Conservation (phyloP, 2,113 vertebrate genomes). For the Zapus hudsonius region DNA sequence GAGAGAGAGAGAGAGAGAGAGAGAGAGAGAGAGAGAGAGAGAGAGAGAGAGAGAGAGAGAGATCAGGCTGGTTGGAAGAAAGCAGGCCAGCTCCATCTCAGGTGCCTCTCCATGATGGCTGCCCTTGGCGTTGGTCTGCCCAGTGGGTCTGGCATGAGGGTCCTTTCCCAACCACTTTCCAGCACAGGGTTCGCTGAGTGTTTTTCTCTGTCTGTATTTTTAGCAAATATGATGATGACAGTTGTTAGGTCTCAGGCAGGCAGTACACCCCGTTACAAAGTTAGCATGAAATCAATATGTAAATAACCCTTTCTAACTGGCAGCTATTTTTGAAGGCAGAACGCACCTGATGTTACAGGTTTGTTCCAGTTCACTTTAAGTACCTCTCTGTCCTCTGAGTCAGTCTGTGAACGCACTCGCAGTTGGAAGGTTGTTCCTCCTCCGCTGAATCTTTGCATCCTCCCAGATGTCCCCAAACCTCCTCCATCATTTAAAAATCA, state of each 20-base stretch:
- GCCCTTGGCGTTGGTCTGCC: not conserved
- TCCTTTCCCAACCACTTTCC: slow-evolving; percentile 53
- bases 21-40: no score
- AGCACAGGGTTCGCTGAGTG: slow-evolving; percentile 40
- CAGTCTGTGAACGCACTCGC: slow-evolving; percentile 38
- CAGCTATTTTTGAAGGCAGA: slow-evolving; percentile 82
- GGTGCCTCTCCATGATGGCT: not conserved
- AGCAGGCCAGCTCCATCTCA: not conserved
- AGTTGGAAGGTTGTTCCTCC: not conserved
- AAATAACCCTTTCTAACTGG: slow-evolving; percentile 81
- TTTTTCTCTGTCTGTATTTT: slow-evolving; percentile 68
- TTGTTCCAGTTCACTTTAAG: slow-evolving; percentile 82
- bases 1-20: no score
- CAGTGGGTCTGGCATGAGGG: not conserved
- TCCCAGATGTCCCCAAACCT: slow-evolving; percentile 16
- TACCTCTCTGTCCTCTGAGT: slow-evolving; percentile 77
- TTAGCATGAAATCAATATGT: slow-evolving; percentile 80
- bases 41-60: not conserved
- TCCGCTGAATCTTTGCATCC: slow-evolving; percentile 57
- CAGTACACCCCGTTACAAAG: slow-evolving; percentile 76
- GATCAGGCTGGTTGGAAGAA: not conserved
- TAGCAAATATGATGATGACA: slow-evolving; percentile 79
- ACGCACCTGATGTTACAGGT: slow-evolving; percentile 82
- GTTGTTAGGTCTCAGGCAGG: slow-evolving; percentile 78
- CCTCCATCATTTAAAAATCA: slow-evolving; percentile 62